These are phyloP conservation scores for Volucella zonaria DNA, from an alignment of 2,888 invertebrate species.

Conservation along the genomic window DNA sequence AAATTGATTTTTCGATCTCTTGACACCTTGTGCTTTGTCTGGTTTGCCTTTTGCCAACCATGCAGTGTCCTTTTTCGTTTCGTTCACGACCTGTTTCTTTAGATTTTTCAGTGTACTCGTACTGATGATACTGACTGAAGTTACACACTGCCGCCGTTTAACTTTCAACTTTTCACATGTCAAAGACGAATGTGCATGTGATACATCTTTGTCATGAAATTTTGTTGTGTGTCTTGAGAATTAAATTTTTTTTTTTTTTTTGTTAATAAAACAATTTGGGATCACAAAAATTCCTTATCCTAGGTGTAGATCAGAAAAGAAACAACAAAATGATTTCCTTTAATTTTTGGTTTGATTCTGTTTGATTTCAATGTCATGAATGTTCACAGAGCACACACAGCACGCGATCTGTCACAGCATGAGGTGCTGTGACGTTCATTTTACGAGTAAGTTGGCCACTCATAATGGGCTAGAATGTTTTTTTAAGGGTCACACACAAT, in stretches of 20 bases:
- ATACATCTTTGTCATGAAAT: conserved; percentile 69
- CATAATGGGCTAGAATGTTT: conserved; percentile 35
- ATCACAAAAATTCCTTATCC: conserved; percentile 59
- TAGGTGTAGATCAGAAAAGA: conserved; percentile 49
- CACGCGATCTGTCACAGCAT: conserved; percentile 66
- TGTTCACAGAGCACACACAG: conserved; percentile 55
- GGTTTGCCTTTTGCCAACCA: conserved; percentile 31
- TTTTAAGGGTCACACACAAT: conserved; percentile 48
- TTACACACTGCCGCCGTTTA: conserved; percentile 61
- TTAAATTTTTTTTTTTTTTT: conserved; percentile 14
- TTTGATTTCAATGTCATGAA: conserved; percentile 65
- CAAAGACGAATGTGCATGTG: conserved; percentile 48
- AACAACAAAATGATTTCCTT: conserved; percentile 8
- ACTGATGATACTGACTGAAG: conserved; percentile 58
- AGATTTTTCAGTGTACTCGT: too few species aligned
- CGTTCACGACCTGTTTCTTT: conserved; percentile 48
- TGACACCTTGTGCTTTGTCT: conserved; percentile 31
- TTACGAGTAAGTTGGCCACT: conserved; percentile 28
- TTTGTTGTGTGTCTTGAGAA: conserved; percentile 53
- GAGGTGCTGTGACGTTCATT: conserved; percentile 51
- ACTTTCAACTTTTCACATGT: conserved; percentile 24
- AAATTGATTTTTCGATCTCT: conserved; percentile 70
- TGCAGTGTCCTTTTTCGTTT: conserved; percentile 39
- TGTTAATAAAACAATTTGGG: conserved; percentile 37
- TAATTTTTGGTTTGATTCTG: conserved; percentile 32